Evolutionary conservation across 2,113 vertebrate species (phyloP).

Genomic region (Tiliqua scincoides): DNA sequence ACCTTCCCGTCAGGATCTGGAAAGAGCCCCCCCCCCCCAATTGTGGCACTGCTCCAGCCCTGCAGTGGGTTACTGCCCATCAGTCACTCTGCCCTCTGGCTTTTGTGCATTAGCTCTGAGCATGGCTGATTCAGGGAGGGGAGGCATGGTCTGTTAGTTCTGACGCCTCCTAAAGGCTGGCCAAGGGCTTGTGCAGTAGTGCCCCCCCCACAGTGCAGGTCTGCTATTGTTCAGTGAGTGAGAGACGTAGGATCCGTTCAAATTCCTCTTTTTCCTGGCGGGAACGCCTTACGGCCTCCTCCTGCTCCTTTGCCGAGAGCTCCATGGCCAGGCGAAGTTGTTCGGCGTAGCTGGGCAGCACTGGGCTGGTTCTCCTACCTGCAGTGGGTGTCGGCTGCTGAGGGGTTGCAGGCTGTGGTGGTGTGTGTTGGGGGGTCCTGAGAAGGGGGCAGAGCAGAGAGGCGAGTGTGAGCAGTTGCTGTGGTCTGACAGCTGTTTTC

Average conservation of each 20-base stretch:
- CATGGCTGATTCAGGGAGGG: neutral
- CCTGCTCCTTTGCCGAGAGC: constrained; percentile 90
- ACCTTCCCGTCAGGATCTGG: neutral
- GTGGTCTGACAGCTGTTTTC: neutral
- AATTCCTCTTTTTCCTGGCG: constrained; percentile 92
- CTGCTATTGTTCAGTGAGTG: constrained; percentile 90
- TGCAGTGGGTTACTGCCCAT: accelerated
- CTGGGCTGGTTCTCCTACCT: constrained; percentile 72
- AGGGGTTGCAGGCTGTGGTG: constrained; percentile 59
- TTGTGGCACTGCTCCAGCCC: neutral
- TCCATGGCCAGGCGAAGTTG: constrained; percentile 96
- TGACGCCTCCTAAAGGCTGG: neutral
- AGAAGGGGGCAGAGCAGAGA: constrained; percentile 3
- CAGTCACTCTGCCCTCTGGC: neutral
- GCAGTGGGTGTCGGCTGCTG: constrained; percentile 59
- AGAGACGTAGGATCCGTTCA: constrained; percentile 92
- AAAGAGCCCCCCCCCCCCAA: neutral
- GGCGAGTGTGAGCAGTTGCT: neutral
- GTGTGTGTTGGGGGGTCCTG: constrained; percentile 88
- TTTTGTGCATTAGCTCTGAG: neutral
- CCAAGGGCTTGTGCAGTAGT: neutral
- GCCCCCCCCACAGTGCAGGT: neutral
- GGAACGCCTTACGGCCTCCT: constrained; percentile 83
- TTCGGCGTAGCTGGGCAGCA: constrained; percentile 87
- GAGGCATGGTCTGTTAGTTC: neutral